Percentiles rank a stretch among this genome's conserved stretches.
Evolutionary conservation across 2,888 invertebrate species (phyloP).

Genomic region (Merodon equestris): DNA sequence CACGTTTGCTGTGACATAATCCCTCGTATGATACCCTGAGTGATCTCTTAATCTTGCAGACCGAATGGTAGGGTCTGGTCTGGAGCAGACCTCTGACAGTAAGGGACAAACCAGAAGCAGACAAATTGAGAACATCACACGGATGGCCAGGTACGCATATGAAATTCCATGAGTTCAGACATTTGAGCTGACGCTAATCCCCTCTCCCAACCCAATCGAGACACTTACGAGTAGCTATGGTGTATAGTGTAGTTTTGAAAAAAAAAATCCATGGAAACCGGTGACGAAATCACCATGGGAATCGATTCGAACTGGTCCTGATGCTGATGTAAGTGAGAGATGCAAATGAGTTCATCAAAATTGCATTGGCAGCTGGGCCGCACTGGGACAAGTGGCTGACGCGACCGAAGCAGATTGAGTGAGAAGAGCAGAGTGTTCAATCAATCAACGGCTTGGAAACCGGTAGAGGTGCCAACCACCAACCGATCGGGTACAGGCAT

Average conservation of each 20-base stretch:
- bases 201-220: slow-evolving; percentile 11
- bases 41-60: slow-evolving; percentile 57
- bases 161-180: slow-evolving; percentile 64
- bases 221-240: too few relatives aligned
- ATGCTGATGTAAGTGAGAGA: slow-evolving; percentile 2
- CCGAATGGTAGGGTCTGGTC: background rate
- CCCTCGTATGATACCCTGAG: slow-evolving; percentile 55
- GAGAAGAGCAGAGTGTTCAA: slow-evolving; percentile 47
- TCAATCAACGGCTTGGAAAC: slow-evolving; percentile 51
- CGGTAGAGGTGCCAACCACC: slow-evolving; percentile 32
- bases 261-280: too few relatives aligned
- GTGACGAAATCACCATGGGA: slow-evolving; percentile 62
- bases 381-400: slow-evolving; percentile 55
- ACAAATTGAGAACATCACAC: slow-evolving; percentile 40
- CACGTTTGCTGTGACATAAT: slow-evolving; percentile 62
- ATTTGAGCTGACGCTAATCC: slow-evolving; percentile 57
- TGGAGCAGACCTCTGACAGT: background rate
- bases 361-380: slow-evolving; percentile 54
- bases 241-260: background rate
- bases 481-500: too few relatives aligned
- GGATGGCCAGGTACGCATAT: slow-evolving; percentile 41
- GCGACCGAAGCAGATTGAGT: slow-evolving; percentile 23
- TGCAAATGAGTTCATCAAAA: slow-evolving; percentile 66
- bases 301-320: slow-evolving; percentile 23
- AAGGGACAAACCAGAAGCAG: background rate